Evolutionary conservation across 1,140 invertebrate genomes (phyloP), one percentile per base, ranked within the genome.

Genomic region (Steinernema feltiae): DNA sequence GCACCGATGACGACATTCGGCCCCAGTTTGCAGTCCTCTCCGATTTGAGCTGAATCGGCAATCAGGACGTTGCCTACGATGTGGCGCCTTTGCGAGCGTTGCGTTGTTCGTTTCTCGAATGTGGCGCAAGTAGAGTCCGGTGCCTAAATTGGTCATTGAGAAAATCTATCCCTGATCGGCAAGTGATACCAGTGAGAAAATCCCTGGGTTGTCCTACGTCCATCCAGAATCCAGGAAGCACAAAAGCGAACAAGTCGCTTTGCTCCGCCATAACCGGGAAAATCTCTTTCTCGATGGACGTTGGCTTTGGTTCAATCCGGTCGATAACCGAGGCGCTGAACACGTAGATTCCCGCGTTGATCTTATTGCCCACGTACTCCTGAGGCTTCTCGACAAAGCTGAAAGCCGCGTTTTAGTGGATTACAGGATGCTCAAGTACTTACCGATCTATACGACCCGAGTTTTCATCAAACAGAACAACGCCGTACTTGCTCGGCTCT

Each of bases 121-220:
- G 71, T 93, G 93, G 46, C 91, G 91, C 1, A 98, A 88, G 79
- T 90, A 85, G 18, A 85, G 78, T 1, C 78, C 69, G 32, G 74
- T 83, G n/a, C 84, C 83, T 82, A 70, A n/a, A 82, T n/a, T n/a
- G n/a, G n/a, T n/a, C n/a, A n/a, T n/a, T n/a, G n/a, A n/a, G n/a
- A n/a, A n/a, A n/a, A n/a, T n/a, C n/a, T n/a, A n/a, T n/a, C n/a
- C n/a, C n/a, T n/a, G n/a, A n/a, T n/a, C n/a, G n/a, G n/a, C n/a
- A 83, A 80, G 88, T 89, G 89, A 93, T 90, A 71, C 96, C 96
- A 84, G 92, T 98, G 24, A 99, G 89, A 87, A 98, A 99, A 88
- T 99, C 97, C 90, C 95, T 97, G 0, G 97, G 97, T 85, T 99
- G 97, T 30, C 97, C 97, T 77, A 99, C 94, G 88, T 99, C 97